A percentile compares a stretch with the other conserved stretches of the same genome.
Evolutionary conservation across 2,797 vertebrate species (phyloP).

Genomic region (Florisuga fusca): DNA sequence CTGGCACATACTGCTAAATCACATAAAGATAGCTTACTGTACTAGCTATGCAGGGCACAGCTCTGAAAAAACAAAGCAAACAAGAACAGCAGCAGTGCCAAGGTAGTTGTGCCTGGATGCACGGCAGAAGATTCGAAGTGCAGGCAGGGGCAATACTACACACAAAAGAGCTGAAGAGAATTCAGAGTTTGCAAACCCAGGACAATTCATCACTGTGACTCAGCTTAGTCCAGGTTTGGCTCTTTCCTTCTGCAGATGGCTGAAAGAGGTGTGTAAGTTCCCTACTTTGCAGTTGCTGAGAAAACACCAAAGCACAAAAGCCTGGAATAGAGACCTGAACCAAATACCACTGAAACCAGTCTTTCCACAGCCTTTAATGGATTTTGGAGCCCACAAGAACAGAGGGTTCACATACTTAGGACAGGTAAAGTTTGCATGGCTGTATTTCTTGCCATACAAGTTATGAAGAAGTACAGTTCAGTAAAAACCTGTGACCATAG

Average conservation of each 20-base stretch:
- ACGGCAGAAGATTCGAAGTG: background rate
- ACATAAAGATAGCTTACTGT: background rate
- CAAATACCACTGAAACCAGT: background rate
- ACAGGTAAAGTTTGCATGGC: background rate
- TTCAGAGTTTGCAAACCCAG: background rate
- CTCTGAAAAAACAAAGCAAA: background rate
- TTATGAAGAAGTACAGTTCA: background rate
- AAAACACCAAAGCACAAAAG: background rate
- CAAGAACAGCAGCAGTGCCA: background rate
- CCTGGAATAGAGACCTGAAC: background rate
- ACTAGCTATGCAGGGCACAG: background rate
- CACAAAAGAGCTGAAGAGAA: background rate
- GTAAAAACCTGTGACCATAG: background rate
- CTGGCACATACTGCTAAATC: background rate
- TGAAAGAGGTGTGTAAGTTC: background rate
- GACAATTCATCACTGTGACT: background rate
- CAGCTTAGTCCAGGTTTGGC: background rate
- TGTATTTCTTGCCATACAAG: background rate
- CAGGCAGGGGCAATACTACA: background rate
- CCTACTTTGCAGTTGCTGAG: background rate
- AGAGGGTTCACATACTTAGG: background rate
- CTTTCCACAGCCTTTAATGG: background rate
- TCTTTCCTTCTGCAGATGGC: background rate
- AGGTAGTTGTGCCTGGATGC: accelerated
- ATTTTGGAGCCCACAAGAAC: background rate